Evolutionary conservation across 2,113 vertebrate species (phyloP), one percentile per base, ranked within the genome.

Genomic region (Struthidea cinerea): DNA sequence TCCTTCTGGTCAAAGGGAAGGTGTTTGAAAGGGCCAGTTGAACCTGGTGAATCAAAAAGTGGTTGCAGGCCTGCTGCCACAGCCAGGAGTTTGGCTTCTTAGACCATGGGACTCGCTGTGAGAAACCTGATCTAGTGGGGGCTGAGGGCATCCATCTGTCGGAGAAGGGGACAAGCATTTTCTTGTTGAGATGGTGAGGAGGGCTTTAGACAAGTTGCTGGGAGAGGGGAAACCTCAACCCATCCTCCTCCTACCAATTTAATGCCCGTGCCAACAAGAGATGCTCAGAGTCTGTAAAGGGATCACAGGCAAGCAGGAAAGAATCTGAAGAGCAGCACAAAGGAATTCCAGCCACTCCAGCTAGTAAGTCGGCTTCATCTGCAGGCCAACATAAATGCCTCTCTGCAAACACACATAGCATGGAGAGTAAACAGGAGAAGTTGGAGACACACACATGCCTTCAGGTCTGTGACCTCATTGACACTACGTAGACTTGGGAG

Each of bases 41-140:
- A 53, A 60, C 11, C 24, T 47, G 20, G n/a, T 22, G 15, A 47
- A 76, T 32, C 20, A 69, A 26, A 24, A 60, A 35, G 15, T 9
- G 13, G 3, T 18, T 53, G 14, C n/a, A 55, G 14, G 30, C 3
- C 41, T 61, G 14, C 8, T 61, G n/a, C 20, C 33, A 39, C n/a
- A 46, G 52, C 7, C 39, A 35, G n/a, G 20, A 6, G 1, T 75
- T 74, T 82, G 61, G 23, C 37, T 47, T 1, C 12, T 47, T 19
- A 26, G 24, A 41, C 30, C n/a, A 13, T 26, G 13, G n/a, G 3
- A 41, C 11, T 47, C 0, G 0, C 39, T 21, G 26, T 47, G n/a
- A 53, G 55, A 68, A 55, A 32, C 30, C 8, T 41, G 20, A 46
- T 22, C 9, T 22, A 2, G n/a, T 27, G 10, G 15, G 4, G 10